Evolutionary conservation across 1,140 invertebrate genomes (phyloP).

Genomic region (Drosophila saltans): DNA sequence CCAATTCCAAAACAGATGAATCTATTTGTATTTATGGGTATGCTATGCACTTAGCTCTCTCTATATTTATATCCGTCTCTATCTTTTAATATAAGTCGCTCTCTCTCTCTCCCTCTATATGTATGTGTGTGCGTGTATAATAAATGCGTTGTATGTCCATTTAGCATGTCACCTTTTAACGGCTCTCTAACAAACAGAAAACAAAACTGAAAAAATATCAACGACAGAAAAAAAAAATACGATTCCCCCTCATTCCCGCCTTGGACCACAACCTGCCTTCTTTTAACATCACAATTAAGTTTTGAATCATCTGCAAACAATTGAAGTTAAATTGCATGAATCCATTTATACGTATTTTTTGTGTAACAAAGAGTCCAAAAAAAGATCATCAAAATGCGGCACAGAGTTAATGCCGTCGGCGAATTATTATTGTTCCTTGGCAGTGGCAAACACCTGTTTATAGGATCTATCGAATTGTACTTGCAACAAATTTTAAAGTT

Average conservation of each 20-base stretch:
- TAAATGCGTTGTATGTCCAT: constrained; percentile 71
- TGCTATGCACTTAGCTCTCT: constrained; percentile 69
- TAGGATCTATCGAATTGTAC: background rate
- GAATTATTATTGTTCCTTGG: constrained; percentile 4
- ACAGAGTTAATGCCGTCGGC: constrained; percentile 35
- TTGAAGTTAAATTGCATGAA: constrained; percentile 45
- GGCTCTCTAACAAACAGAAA: constrained; percentile 70
- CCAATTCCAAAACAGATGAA: constrained; percentile 66
- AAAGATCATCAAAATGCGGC: constrained; percentile 30
- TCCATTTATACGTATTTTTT: constrained; percentile 18
- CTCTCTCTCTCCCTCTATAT: background rate
- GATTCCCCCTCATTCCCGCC: constrained; percentile 23
- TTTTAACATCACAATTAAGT: constrained; percentile 79
- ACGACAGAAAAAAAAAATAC: constrained; percentile 54
- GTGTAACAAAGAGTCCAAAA: background rate
- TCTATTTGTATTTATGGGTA: constrained; percentile 77
- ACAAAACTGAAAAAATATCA: constrained; percentile 26
- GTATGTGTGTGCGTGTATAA: constrained; percentile 52
- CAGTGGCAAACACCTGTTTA: constrained; percentile 32
- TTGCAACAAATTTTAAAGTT: background rate
- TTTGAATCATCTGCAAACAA: constrained; percentile 79
- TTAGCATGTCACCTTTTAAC: constrained; percentile 82
- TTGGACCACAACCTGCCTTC: constrained; percentile 51
- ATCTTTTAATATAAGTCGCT: constrained; percentile 18
- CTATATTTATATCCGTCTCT: background rate